Percentiles rank a stretch among this genome's conserved stretches.
phyloP scores from a whole-genome alignment of 2,888 invertebrate species.

The Scaeva pyrastri region DNA sequence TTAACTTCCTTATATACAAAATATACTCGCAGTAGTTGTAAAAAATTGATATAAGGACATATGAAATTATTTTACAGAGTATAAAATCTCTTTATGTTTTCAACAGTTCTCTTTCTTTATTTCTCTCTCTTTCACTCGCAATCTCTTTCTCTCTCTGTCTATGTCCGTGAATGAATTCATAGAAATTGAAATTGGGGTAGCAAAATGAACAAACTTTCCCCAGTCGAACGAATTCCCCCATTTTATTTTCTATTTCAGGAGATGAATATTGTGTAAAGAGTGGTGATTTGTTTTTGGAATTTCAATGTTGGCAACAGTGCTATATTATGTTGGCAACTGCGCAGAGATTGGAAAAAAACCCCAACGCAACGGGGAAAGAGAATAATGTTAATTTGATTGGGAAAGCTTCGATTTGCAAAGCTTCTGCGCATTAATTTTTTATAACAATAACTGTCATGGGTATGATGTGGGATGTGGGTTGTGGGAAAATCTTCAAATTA shows the following conservation, averaged over 20 bases:
- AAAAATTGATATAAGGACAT: neutral
- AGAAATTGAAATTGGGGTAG: slow-evolving; percentile 57
- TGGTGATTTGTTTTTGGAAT: slow-evolving; percentile 18
- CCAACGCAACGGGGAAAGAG: slow-evolving; percentile 44
- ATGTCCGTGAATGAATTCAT: slow-evolving; percentile 15
- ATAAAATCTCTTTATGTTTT: slow-evolving; percentile 22
- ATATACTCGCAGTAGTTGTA: neutral
- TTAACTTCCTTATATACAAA: slow-evolving; percentile 69
- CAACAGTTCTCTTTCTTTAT: neutral
- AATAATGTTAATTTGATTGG: slow-evolving; percentile 66
- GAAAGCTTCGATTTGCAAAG: slow-evolving; percentile 55
- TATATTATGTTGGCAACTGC: slow-evolving; percentile 29
- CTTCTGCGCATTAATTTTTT: slow-evolving; percentile 46
- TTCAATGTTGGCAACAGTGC: slow-evolving; percentile 64
- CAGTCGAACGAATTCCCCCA: slow-evolving; percentile 23
- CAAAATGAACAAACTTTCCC: slow-evolving; percentile 63
- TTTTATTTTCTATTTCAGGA: slow-evolving; percentile 11
- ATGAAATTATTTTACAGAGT: slow-evolving; percentile 49
- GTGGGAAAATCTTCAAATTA: slow-evolving; percentile 23
- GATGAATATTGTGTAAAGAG: neutral
- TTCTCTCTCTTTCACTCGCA: neutral
- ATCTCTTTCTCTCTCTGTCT: neutral
- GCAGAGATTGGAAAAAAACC: slow-evolving; percentile 6
- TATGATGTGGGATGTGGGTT: too few relatives aligned
- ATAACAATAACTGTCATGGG: too few relatives aligned